Conservation (phyloP, 2,113 vertebrate species). For the Hypocryptadius cinnamomeus region DNA sequence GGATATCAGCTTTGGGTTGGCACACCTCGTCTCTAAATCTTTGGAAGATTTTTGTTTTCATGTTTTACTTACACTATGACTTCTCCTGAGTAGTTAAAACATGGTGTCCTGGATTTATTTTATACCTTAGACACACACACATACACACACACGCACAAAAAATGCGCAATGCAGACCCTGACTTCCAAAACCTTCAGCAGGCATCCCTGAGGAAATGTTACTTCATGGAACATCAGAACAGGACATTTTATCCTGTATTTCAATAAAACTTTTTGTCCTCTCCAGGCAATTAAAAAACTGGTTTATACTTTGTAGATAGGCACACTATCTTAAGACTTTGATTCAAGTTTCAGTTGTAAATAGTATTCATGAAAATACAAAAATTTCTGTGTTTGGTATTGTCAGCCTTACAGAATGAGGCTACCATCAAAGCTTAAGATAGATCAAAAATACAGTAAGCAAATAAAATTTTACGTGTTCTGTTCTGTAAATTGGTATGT, state of each 20-base stretch:
- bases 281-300: not conserved
- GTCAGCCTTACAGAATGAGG: not conserved
- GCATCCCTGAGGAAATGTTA: not conserved
- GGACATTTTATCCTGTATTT: not conserved
- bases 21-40: not conserved
- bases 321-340: not conserved
- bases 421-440: not conserved
- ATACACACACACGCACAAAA: too few species aligned
- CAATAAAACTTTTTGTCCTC: not conserved
- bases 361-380: not conserved
- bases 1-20: not conserved
- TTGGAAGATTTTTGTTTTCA: not conserved
- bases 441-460: not conserved
- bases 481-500: not conserved
- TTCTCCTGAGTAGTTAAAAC: not conserved
- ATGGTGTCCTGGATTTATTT: not conserved
- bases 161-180: not conserved
- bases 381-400: not conserved
- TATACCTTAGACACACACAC: not conserved
- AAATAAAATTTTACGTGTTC: not conserved
- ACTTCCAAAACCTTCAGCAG: not conserved
- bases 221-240: not conserved
- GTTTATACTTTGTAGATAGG: not conserved
- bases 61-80: not conserved
- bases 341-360: not conserved